Percentiles rank a stretch among this genome's conserved stretches.
Conservation (phyloP, 2,888 invertebrate species). For the Trachelus tabidus region DNA sequence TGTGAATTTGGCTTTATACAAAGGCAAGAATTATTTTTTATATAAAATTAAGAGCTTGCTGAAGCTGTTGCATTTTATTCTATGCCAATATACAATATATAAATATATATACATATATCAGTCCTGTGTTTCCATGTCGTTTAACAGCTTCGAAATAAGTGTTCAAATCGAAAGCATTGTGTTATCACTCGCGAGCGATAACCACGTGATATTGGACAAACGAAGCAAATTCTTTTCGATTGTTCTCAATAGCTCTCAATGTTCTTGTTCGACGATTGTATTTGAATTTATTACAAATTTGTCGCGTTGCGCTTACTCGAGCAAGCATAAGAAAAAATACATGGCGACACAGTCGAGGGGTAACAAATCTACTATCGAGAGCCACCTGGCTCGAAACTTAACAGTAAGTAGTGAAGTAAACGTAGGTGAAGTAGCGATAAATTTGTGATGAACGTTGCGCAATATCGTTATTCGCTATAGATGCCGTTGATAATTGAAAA, state of each 20-base stretch:
- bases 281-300: not conserved
- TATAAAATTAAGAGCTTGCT: not conserved
- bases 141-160: not conserved
- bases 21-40: not conserved
- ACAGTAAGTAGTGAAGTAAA: not conserved
- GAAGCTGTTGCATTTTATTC: not conserved
- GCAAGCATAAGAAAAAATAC: not conserved
- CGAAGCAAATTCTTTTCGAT: not conserved
- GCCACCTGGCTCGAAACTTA: not conserved
- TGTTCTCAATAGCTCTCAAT: not conserved
- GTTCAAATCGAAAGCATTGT: too few species aligned
- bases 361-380: not conserved
- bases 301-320: not conserved
- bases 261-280: not conserved
- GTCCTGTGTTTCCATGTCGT: not conserved
- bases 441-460: not conserved
- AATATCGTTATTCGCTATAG: not conserved
- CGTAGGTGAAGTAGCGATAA: not conserved
- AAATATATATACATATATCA: not conserved
- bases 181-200: not conserved
- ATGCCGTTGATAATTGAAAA: not conserved
- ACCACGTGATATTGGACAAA: not conserved
- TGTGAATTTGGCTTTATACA: not conserved
- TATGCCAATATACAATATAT: not conserved
- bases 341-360: not conserved